Conservation (phyloP, 1,140 invertebrate genomes). For the Leucophenga varia region DNA sequence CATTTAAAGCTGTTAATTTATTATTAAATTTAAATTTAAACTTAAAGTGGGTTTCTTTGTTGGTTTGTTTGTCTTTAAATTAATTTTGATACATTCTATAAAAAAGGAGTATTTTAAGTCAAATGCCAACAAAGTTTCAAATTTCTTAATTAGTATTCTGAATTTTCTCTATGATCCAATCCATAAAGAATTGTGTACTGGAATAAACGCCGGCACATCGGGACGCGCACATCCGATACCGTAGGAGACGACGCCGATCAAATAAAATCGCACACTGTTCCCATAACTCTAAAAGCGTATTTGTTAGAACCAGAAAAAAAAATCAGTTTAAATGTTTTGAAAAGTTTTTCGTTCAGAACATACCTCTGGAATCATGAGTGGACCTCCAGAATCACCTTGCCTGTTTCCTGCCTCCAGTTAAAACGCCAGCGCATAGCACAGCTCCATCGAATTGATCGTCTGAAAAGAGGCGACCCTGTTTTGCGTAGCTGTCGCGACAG, state of each 20-base stretch:
- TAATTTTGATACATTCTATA: no score
- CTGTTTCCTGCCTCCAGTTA: slow-evolving; percentile 77
- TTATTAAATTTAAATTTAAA: no score
- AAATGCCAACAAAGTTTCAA: no score
- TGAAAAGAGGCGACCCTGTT: slow-evolving; percentile 62
- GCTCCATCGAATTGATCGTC: slow-evolving; percentile 60
- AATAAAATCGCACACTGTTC: slow-evolving; percentile 56
- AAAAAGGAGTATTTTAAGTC: no score
- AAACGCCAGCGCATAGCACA: slow-evolving; percentile 76
- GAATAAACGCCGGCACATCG: slow-evolving; percentile 76
- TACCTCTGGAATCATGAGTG: slow-evolving; percentile 66
- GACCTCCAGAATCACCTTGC: slow-evolving; percentile 83
- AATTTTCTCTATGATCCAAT: slow-evolving; percentile 52
- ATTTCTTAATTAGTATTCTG: slow-evolving; percentile 21
- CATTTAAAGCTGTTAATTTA: no score
- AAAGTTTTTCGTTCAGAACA: background rate
- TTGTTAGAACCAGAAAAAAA: no score
- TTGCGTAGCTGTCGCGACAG: slow-evolving; percentile 65
- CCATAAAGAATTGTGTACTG: slow-evolving; percentile 63
- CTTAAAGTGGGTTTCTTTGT: no score
- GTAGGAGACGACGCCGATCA: slow-evolving; percentile 72
- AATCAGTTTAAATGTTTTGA: background rate
- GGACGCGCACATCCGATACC: slow-evolving; percentile 69
- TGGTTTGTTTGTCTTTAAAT: no score
- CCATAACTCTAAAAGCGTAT: slow-evolving; percentile 18